Evolutionary conservation across 2,888 invertebrate genomes (phyloP).

Genomic region (Acanthosepion pharaonis): DNA sequence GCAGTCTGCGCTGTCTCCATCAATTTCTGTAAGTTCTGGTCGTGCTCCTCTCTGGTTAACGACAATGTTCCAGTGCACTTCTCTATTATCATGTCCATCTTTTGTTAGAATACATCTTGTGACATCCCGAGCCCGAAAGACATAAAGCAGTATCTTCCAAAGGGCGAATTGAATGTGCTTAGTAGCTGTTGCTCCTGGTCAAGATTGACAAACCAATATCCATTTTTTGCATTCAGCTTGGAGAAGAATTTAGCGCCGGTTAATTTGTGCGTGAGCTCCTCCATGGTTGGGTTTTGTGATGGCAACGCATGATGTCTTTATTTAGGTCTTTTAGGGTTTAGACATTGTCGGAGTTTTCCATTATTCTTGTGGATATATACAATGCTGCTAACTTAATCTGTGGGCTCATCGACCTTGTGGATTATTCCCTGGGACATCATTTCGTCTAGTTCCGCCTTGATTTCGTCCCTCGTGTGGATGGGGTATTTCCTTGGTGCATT

Average conservation of each 20-base stretch:
- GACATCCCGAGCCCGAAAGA: too few species aligned
- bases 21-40: too few species aligned
- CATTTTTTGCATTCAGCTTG: not conserved
- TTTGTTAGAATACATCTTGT: too few species aligned
- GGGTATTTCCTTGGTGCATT: too few species aligned
- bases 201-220: not conserved
- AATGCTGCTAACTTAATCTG: not conserved
- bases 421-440: not conserved
- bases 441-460: not conserved
- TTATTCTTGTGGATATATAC: not conserved
- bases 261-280: not conserved
- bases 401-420: not conserved
- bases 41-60: not conserved
- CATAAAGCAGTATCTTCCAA: too few species aligned
- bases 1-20: too few species aligned
- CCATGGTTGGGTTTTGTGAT: not conserved
- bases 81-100: too few species aligned
- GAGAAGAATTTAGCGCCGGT: not conserved
- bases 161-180: too few species aligned
- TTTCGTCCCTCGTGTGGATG: too few species aligned
- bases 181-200: not conserved
- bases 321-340: not conserved
- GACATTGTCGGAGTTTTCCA: not conserved
- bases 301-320: not conserved
- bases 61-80: not conserved